Conservation (phyloP, 1,140 invertebrate species). For the Amphibalanus amphitrite region DNA sequence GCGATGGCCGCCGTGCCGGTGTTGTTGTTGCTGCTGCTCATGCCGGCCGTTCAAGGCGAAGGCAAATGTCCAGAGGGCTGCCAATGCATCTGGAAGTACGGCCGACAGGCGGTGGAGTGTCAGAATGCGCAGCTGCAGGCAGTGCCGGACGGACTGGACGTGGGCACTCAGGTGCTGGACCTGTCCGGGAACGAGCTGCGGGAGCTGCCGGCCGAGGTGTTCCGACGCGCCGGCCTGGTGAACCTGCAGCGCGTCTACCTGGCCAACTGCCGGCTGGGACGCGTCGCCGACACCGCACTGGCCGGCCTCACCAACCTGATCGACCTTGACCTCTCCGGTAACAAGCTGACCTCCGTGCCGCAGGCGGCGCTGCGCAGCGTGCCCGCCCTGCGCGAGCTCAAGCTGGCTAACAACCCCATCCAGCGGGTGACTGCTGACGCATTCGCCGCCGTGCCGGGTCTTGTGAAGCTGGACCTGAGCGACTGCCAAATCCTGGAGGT, state of each 20-base stretch:
- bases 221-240: constrained; percentile 54
- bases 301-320: constrained; percentile 67
- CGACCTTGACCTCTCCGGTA: constrained; percentile 68
- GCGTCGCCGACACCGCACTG: constrained; percentile 58
- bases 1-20: background rate
- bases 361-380: constrained; percentile 55
- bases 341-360: constrained; percentile 55
- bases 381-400: constrained; percentile 58
- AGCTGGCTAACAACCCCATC: constrained; percentile 62
- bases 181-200: constrained; percentile 63
- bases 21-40: constrained; percentile 8
- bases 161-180: constrained; percentile 74
- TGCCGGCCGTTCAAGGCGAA: constrained; percentile 8
- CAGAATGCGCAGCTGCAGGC: constrained; percentile 48
- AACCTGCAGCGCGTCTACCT: constrained; percentile 74
- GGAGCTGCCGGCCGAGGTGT: constrained; percentile 51
- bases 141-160: constrained; percentile 60
- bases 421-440: constrained; percentile 45
- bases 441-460: constrained; percentile 51
- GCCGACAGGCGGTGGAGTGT: constrained; percentile 77
- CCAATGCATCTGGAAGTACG: constrained; percentile 77
- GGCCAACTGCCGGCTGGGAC: constrained; percentile 49
- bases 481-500: constrained; percentile 55
- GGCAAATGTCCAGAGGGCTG: constrained; percentile 52
- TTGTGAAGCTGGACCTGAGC: constrained; percentile 63